Evolutionary conservation across 1,140 invertebrate genomes (phyloP).

Genomic region (Megalopta genalis): DNA sequence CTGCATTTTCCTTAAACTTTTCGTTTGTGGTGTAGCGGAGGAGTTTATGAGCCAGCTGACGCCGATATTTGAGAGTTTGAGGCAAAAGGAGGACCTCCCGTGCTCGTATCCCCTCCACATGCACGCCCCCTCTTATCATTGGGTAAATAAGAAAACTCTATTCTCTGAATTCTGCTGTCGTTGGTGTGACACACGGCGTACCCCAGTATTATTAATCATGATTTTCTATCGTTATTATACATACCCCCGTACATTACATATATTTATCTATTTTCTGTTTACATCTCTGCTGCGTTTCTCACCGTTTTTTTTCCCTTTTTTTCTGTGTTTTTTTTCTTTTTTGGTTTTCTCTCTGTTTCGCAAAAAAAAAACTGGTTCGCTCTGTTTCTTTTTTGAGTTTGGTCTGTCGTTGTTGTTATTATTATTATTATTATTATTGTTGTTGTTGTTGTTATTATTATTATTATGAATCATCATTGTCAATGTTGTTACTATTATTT

Average conservation of each 20-base stretch:
- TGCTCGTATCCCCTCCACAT: slow-evolving; percentile 93
- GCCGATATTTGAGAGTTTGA: slow-evolving; percentile 95
- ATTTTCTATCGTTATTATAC: neutral
- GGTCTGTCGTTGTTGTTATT: no score
- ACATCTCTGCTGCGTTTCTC: neutral
- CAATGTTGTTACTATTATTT: neutral
- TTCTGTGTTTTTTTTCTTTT: neutral
- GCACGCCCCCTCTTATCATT: slow-evolving; percentile 84
- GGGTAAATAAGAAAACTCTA: slow-evolving; percentile 82
- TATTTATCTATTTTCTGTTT: no score
- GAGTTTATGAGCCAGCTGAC: slow-evolving; percentile 95
- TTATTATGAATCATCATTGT: no score
- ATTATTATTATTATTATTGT: no score
- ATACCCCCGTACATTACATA: no score
- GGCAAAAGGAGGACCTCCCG: slow-evolving; percentile 91
- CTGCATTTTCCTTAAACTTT: slow-evolving; percentile 72
- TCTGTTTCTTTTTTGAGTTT: neutral
- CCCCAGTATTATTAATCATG: neutral
- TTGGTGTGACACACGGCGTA: slow-evolving; percentile 45
- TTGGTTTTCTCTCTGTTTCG: neutral
- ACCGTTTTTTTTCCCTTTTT: neutral
- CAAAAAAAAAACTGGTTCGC: no score
- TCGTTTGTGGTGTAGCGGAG: slow-evolving; percentile 86
- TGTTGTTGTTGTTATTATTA: no score
- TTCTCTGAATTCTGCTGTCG: slow-evolving; percentile 61